phyloP scores from a whole-genome alignment of 2,797 vertebrate species.

The Merluccius polli region DNA sequence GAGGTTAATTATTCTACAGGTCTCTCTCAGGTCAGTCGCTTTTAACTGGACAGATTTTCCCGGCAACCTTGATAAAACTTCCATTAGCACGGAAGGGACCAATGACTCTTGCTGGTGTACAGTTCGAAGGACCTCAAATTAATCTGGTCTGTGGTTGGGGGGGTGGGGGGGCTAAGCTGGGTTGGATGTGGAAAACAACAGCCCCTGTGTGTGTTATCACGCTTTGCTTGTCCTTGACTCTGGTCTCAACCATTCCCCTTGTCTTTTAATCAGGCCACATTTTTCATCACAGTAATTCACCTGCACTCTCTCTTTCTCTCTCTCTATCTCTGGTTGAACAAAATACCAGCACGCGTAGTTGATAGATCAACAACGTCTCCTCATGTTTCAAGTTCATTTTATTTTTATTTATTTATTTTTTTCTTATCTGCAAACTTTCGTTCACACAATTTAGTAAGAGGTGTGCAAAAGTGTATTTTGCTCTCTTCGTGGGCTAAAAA shows the following conservation, averaged over 20 bases:
- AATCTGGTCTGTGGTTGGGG: constrained; percentile 43
- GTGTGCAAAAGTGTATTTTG: neutral
- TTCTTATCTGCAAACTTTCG: neutral
- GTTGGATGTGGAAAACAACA: constrained; percentile 54
- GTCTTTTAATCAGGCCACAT: constrained; percentile 46
- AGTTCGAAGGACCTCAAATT: constrained; percentile 56
- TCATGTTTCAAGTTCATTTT: neutral
- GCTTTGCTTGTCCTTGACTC: constrained; percentile 54
- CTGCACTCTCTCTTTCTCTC: constrained; percentile 26
- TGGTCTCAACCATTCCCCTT: constrained; percentile 52
- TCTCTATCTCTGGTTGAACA: constrained; percentile 21
- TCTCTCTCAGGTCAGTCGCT: constrained; percentile 22
- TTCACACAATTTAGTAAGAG: neutral
- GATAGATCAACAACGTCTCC: constrained; percentile 2
- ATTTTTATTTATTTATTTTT: neutral
- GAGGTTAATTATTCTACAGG: constrained; percentile 49
- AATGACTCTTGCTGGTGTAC: constrained; percentile 52
- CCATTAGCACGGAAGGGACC: constrained; percentile 60
- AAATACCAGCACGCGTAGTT: constrained; percentile 38
- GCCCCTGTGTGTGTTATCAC: constrained; percentile 48
- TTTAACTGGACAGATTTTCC: constrained; percentile 23
- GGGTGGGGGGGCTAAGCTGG: neutral
- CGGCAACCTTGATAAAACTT: constrained; percentile 43
- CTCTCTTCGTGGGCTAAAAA: neutral
- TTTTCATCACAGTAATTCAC: constrained; percentile 57